phyloP scores from a whole-genome alignment of 2,888 invertebrate genomes.

The Meteorus cinctellus region DNA sequence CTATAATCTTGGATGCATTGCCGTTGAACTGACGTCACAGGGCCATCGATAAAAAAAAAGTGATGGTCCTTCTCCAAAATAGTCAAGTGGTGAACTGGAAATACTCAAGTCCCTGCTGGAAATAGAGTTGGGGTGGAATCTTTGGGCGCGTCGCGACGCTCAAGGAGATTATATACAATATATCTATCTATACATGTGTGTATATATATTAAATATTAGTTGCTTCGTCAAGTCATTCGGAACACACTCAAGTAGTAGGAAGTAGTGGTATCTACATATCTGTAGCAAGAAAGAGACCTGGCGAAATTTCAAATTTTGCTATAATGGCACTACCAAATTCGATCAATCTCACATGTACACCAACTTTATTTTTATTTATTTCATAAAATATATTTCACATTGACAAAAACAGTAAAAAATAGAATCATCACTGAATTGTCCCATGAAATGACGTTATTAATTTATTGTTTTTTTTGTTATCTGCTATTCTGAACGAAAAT shows the following conservation, averaged over 20 bases:
- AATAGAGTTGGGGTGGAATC: constrained; percentile 51
- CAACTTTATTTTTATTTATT: background rate
- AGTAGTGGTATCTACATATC: background rate
- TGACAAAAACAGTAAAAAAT: background rate
- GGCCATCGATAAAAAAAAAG: constrained; percentile 34
- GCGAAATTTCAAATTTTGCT: constrained; percentile 30
- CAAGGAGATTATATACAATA: constrained; percentile 24
- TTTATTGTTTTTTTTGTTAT: background rate
- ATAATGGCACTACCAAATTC: background rate
- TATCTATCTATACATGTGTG: background rate
- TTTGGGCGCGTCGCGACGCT: constrained; percentile 19
- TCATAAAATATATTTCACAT: background rate
- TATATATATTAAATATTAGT: constrained; percentile 33
- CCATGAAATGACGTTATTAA: background rate
- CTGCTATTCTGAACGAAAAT: background rate
- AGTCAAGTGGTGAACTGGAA: constrained; percentile 54
- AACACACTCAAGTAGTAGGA: constrained; percentile 2
- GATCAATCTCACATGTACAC: background rate
- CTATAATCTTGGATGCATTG: background rate
- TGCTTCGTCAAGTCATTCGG: constrained; percentile 46
- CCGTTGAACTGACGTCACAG: constrained; percentile 46
- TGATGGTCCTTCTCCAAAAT: constrained; percentile 43
- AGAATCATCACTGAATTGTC: background rate
- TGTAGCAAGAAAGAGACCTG: constrained; percentile 26
- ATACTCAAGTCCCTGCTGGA: constrained; percentile 52